Conservation (phyloP, 2,888 invertebrate genomes). For the Antheraea yamamai region DNA sequence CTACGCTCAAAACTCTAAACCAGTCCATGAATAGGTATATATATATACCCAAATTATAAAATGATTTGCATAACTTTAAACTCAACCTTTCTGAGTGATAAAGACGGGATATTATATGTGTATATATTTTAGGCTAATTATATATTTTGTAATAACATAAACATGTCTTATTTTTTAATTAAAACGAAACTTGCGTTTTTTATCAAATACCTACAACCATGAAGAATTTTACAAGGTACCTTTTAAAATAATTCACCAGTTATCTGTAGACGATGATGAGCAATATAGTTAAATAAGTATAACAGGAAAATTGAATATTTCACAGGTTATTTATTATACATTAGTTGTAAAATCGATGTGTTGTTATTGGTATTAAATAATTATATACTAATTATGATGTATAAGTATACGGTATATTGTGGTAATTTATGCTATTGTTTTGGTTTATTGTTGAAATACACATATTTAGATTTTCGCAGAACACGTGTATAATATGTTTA, state of each 20-base stretch:
- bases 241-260: neutral
- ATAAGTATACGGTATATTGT: neutral
- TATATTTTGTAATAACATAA: neutral
- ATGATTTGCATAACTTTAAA: neutral
- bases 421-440: neutral
- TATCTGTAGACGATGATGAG: neutral
- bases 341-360: neutral
- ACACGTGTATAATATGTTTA: neutral
- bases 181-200: neutral
- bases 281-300: neutral
- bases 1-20: neutral
- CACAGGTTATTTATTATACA: neutral
- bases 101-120: neutral
- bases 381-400: neutral
- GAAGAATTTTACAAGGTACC: neutral
- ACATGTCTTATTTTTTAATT: neutral
- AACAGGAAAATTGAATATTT: conserved; percentile 5
- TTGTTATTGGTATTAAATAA: neutral
- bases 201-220: neutral
- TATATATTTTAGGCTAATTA: neutral
- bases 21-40: no score
- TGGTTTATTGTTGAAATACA: neutral
- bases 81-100: neutral
- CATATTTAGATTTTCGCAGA: neutral
- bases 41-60: no score